Evolutionary conservation across 2,888 invertebrate species (phyloP).

Genomic region (Sthenelais limicola): DNA sequence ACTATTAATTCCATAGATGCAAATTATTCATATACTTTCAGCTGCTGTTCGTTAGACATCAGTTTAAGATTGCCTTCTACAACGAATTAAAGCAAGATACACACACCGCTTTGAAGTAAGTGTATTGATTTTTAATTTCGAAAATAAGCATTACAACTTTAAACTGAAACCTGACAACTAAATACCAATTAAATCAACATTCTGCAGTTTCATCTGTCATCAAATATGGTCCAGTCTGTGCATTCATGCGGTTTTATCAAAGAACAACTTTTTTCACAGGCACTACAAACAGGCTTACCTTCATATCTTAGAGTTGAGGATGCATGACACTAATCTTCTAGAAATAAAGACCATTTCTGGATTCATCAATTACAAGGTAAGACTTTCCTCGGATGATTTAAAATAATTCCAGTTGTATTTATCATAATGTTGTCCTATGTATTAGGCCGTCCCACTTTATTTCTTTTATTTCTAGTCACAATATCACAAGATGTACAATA

Average conservation of each 20-base stretch:
- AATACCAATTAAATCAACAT: too few relatives aligned
- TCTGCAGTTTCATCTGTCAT: too few relatives aligned
- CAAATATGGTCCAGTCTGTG: too few relatives aligned
- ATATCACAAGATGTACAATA: too few relatives aligned
- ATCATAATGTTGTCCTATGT: background rate
- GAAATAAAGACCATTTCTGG: constrained; percentile 97
- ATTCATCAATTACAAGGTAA: constrained; percentile 91
- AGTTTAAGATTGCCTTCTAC: constrained; percentile 96
- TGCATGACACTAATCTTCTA: constrained; percentile 90
- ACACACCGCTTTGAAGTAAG: constrained; percentile 70
- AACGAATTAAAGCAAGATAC: constrained; percentile 90
- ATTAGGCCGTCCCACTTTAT: background rate
- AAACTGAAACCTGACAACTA: too few relatives aligned
- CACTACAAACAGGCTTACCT: constrained; percentile 87
- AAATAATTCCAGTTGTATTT: background rate
- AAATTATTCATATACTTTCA: constrained; percentile 58
- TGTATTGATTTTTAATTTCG: constrained; percentile 10
- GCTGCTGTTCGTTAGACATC: constrained; percentile 93
- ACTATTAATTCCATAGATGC: too few relatives aligned
- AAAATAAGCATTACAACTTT: too few relatives aligned
- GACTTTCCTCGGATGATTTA: background rate
- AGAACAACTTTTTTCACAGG: constrained; percentile 69
- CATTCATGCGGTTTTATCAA: too few relatives aligned
- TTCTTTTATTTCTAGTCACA: too few relatives aligned
- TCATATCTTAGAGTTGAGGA: constrained; percentile 88